phyloP scores from a whole-genome alignment of 2,113 vertebrate genomes.

The Glaucidium brasilianum region DNA sequence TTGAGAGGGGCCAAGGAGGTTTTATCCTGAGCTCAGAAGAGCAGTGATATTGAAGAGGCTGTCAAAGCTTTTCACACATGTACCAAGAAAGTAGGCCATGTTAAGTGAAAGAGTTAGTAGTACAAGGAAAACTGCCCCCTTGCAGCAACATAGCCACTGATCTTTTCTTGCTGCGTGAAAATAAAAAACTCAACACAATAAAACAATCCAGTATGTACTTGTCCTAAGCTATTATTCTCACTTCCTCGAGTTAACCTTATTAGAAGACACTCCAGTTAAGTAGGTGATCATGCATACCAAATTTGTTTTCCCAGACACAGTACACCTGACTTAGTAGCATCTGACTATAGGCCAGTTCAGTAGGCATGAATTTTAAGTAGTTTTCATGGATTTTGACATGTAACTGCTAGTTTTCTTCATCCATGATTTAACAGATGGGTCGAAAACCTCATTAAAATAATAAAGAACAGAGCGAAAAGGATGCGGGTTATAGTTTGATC shows the following conservation, averaged over 20 bases:
- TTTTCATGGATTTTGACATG: conserved; percentile 41
- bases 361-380: conserved; percentile 40
- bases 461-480: background rate
- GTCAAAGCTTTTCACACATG: conserved; percentile 27
- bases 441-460: conserved; percentile 28
- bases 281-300: conserved; percentile 37
- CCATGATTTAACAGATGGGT: conserved; percentile 31
- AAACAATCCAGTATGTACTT: conserved; percentile 6
- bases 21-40: conserved; percentile 30
- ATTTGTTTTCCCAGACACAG: background rate
- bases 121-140: background rate
- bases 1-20: conserved; percentile 35
- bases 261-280: conserved; percentile 14
- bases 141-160: background rate
- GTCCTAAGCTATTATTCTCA: conserved; percentile 27
- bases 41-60: conserved; percentile 25
- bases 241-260: conserved; percentile 20
- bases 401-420: conserved; percentile 38
- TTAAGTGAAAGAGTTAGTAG: background rate
- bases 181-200: background rate
- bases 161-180: background rate
- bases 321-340: conserved; percentile 41
- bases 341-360: conserved; percentile 11
- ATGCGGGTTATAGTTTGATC: background rate
- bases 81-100: background rate